phyloP scores from a whole-genome alignment of 2,113 vertebrate species.

The Platysteira castanea region DNA sequence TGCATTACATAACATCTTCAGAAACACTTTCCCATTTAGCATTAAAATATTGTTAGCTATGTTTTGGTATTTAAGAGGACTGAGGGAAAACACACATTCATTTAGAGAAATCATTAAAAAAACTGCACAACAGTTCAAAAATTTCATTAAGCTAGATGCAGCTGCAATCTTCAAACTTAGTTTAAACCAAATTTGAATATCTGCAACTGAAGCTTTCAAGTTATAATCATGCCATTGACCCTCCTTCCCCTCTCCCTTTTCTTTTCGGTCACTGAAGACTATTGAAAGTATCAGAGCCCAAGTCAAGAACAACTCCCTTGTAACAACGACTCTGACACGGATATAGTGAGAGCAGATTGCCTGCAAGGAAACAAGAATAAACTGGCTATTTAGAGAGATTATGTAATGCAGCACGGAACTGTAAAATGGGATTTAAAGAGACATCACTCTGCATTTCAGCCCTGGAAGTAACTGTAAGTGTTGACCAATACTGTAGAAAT shows the following conservation, averaged over 20 bases:
- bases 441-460: background rate
- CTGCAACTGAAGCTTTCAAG: background rate
- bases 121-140: background rate
- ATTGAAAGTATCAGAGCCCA: constrained; percentile 2
- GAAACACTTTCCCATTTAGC: background rate
- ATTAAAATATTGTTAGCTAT: background rate
- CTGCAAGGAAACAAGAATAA: constrained; percentile 59
- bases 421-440: constrained; percentile 50
- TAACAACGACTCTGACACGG: background rate
- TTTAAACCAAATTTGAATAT: constrained; percentile 20
- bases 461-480: background rate
- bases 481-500: background rate
- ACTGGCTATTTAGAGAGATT: constrained; percentile 55
- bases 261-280: constrained; percentile 9
- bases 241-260: background rate
- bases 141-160: constrained; percentile 1
- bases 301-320: constrained; percentile 38
- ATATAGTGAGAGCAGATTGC: constrained; percentile 51
- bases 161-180: constrained; percentile 5
- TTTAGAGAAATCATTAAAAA: constrained; percentile 17
- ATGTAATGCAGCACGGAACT: background rate
- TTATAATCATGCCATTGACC: constrained; percentile 7
- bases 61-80: background rate
- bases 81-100: background rate
- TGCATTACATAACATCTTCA: background rate